Evolutionary conservation across 1,140 invertebrate species (phyloP).

Genomic region (Psilanteris sp.): DNA sequence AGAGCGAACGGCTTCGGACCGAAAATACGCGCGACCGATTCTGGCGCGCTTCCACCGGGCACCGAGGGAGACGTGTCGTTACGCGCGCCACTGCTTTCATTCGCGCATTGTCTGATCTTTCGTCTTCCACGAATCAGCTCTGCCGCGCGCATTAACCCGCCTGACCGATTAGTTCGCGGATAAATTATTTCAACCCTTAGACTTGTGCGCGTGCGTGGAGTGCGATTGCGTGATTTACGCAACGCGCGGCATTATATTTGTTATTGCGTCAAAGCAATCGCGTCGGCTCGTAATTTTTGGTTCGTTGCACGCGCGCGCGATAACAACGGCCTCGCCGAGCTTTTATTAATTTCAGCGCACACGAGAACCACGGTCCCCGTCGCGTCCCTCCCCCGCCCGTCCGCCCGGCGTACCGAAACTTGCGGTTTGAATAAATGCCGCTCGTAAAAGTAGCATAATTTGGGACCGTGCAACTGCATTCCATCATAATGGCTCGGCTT

Average conservation of each 20-base stretch:
- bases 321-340: too few species aligned
- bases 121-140: conserved; percentile 42
- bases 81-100: conserved; percentile 39
- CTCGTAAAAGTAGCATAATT: conserved; percentile 48
- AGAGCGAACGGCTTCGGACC: conserved; percentile 34
- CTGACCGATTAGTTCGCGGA: conserved; percentile 18
- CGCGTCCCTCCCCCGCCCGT: too few species aligned
- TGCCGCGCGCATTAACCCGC: conserved; percentile 16
- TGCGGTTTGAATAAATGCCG: conserved; percentile 1
- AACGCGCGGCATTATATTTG: conserved; percentile 17
- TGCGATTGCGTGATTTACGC: too few species aligned
- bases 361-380: too few species aligned
- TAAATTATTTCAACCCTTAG: conserved; percentile 54
- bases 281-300: too few species aligned
- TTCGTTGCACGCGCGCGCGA: too few species aligned
- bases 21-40: conserved; percentile 51
- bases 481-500: conserved; percentile 74
- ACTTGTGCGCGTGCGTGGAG: too few species aligned
- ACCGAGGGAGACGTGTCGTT: conserved; percentile 41
- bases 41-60: conserved; percentile 51
- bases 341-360: too few species aligned
- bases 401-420: too few species aligned
- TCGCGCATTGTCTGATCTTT: conserved; percentile 26
- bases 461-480: conserved; percentile 63
- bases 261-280: too few species aligned